Base-by-base conservation (phyloP, 2,797 vertebrate species). In the Gymnothorax javanicus region DNA sequence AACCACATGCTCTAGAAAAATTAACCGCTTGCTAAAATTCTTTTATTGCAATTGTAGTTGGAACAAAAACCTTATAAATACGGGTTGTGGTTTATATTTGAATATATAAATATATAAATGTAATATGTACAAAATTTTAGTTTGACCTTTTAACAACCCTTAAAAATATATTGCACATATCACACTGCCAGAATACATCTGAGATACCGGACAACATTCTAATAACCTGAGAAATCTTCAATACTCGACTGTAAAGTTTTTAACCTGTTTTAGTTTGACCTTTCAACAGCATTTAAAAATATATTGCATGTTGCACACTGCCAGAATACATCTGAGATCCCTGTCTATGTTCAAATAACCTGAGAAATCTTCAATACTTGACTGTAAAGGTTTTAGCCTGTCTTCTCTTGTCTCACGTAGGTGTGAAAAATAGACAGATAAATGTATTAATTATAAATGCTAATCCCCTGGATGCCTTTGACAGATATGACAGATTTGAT, bases 241-340 rank as follows among this genome's bases (percentile, higher is more conserved):
- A 73, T 43, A 2, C 69, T 33, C 43, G 69, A 27, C 27, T 33
- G 25, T 73, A 33, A 43, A 75, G 33, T 33, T 43, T 75, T 33
- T 43, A 43, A n/a, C 71, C 25, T 15, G 27, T 75, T 75, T 75
- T 4, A 43, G 11, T 33, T 33, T 69, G 23, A 75, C 43, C 71
- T 75, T 75, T 75, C 25, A 75, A 75, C 71, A 75, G 12, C 71
- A 27, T 75, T 75, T 43, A 33, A 75, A 33, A 75, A 75, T 33
- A 75, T 75, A 75, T 75, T 75, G 71, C 13, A 43, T 7, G 33
- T 7, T 12, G 15, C 43, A 75, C 71, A 33, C 71, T 75, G 71
- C 27, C 33, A 75, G 27, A 43, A 33, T 75, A 69, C 71, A 33
- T 75, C 71, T 33, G 13, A 75, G 71, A 75, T 33, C 27, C 1